Evolutionary conservation across 2,113 vertebrate genomes (phyloP).

Genomic region (Sphaerodactylus townsendi): DNA sequence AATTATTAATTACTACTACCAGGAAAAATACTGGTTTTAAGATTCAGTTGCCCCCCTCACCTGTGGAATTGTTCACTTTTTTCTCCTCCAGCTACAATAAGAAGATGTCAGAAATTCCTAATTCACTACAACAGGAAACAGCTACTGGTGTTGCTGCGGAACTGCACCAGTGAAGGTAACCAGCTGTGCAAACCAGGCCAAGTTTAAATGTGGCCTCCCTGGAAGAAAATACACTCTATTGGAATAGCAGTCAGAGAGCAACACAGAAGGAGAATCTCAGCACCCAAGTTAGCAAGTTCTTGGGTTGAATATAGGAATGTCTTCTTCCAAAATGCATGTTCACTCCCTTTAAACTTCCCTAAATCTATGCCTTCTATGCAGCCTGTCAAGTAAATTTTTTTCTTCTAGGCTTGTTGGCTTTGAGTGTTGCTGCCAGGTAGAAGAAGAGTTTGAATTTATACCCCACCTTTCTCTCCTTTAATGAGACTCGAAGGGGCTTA

Average conservation of each 20-base stretch:
- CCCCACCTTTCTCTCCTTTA: too few relatives aligned
- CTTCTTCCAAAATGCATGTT: too few relatives aligned
- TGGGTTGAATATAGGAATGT: neutral
- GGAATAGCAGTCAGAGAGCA: neutral
- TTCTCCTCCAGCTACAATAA: slow-evolving; percentile 85
- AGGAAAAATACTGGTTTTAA: neutral
- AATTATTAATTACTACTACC: neutral
- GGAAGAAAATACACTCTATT: neutral
- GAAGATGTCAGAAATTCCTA: slow-evolving; percentile 95
- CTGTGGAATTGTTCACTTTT: neutral
- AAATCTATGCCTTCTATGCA: neutral
- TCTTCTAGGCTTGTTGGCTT: neutral
- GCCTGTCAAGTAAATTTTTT: neutral
- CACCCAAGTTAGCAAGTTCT: neutral
- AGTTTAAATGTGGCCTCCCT: neutral
- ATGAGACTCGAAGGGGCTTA: too few relatives aligned
- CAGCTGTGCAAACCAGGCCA: neutral
- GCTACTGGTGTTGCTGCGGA: slow-evolving; percentile 81
- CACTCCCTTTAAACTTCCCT: neutral
- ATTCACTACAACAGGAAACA: slow-evolving; percentile 88
- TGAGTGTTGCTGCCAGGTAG: neutral
- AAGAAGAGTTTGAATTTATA: too few relatives aligned
- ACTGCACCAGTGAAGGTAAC: slow-evolving; percentile 85
- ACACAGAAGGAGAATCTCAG: neutral
- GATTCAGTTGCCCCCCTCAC: neutral